Evolutionary conservation across 2,888 invertebrate species (phyloP), one percentile per base, ranked within the genome.

Genomic region (Heliconius hortense): DNA sequence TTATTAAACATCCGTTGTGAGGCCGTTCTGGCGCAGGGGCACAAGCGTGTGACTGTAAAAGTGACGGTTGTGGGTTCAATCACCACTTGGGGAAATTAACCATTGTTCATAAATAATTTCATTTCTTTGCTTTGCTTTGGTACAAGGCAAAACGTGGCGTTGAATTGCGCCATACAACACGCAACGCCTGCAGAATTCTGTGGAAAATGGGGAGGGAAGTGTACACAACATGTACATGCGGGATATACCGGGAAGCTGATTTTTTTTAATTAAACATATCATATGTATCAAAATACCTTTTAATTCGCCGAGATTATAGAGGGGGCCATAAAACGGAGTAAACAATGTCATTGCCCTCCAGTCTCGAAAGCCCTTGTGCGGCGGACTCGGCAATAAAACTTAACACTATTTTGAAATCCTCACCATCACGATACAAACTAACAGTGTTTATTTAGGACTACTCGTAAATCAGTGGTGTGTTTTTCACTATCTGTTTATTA

Each of bases 391-490:
- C 63, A 76, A 69, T 77, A 76, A 74, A 77, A 77, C 63, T 76
- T 63, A 76, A 63, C 77, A 76, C 72, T 48, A 77, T 76, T 77
- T 73, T 67, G 62, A 73, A 76, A 72, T 74, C 73, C 73, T 63
- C 71, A 72, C 63, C 73, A 67, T 73, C 59, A 24, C 21, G 73
- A 63, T 76, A 72, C 66, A 66, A 66, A 66, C 71, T 66, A 71
- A 68, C 71, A 75, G 72, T 80, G 78, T 81, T 82, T 82, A 80
- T 81, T 80, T 80, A 80, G 76, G 79, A 79, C 70, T 72, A 73
- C 76, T 80, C 75, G 73, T 82, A 76, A 80, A 79, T 80, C 79
- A 77, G 63, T 68, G 71, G 72, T 71, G 79, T 80, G 78, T 81
- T 80, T 79, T 80, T 81, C 80, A 24, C 13, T 11, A 77, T 77